Base-by-base conservation (phyloP, 2,113 vertebrate genomes). In the Jaculus jaculus region DNA sequence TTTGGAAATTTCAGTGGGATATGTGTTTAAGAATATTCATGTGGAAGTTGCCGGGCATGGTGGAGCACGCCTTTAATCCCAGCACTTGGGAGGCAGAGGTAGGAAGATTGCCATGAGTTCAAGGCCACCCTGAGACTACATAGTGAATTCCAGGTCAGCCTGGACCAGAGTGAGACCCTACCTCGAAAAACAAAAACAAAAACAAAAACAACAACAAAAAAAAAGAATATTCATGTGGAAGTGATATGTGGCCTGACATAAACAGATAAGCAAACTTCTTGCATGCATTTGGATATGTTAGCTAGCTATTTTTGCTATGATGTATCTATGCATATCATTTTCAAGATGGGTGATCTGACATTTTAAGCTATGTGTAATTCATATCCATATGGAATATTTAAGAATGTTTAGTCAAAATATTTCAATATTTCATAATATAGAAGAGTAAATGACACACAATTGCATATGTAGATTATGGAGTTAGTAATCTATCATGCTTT, bases 301-400 rank as follows among this genome's bases (percentile, higher is more conserved):
- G 15, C 60, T 77, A 89, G 18, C 7, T 42, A 28, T 34, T 90
- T 94, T 88, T 85, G 60, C 34, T 90, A 68, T 28, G 17, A 68
- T 51, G 16, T 23, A 68, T 68, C 32, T 80, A 26, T 86, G 13
- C 3, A 73, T 9, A n/a, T 89, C 69, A 82, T 60, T 83, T 95
- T 92, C 63, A 65, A 83, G 47, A 91, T 75, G 9, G 8, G 32
- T 51, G 32, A 89, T 37, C 11, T 80, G 65, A 42, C 51, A 84
- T 91, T 88, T 96, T 75, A 88, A 91, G 21, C 30, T 77, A 83
- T 13, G 65, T 94, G 20, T 42, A 84, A 91, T 68, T 86, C n/a
- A 87, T 23, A 92, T 71, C 10, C 15, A 42, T 84, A 61, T 21
- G 84, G 77, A 93, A 88, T 21, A 51, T 61, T 84, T 87, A 51